A percentile compares a stretch with the other conserved stretches of the same genome.
These are phyloP conservation scores for Parelbella ahira DNA, from an alignment of 2,888 invertebrate species.

Conservation along the genomic window DNA sequence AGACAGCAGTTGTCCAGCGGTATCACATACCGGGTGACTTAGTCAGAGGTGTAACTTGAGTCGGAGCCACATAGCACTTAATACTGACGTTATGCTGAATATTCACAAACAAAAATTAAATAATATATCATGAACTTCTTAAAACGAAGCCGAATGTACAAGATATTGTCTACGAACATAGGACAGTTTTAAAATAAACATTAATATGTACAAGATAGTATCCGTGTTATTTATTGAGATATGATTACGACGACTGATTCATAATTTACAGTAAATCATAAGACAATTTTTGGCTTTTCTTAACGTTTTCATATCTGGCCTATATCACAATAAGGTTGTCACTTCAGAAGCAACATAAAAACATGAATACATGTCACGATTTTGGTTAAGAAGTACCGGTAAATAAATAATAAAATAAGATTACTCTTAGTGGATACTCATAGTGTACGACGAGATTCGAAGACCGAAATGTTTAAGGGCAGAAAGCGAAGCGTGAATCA, in stretches of 20 bases:
- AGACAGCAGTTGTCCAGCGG: conserved; percentile 44
- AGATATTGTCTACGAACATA: background rate
- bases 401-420: conserved; percentile 18
- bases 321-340: too few species aligned
- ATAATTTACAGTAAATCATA: too few species aligned
- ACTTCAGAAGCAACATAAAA: too few species aligned
- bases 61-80: conserved; percentile 28
- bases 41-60: conserved; percentile 24
- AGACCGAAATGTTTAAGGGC: too few species aligned
- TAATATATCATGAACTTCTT: conserved; percentile 20
- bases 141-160: conserved; percentile 1
- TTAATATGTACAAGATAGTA: conserved; percentile 2
- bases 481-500: conserved; percentile 7
- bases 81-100: conserved; percentile 33
- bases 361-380: too few species aligned
- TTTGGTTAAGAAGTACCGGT: too few species aligned
- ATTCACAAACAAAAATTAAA: conserved; percentile 21
- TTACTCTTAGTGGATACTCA: conserved; percentile 24
- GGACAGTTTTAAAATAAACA: conserved; percentile 12
- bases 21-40: conserved; percentile 35
- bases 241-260: too few species aligned
- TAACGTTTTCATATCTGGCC: too few species aligned
- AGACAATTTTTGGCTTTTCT: too few species aligned
- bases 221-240: background rate
- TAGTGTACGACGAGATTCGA: conserved; percentile 5